A percentile compares a stretch with the other conserved stretches of the same genome.
Evolutionary conservation across 1,140 invertebrate genomes (phyloP).

Genomic region (Zeugodacus cucurbitae): DNA sequence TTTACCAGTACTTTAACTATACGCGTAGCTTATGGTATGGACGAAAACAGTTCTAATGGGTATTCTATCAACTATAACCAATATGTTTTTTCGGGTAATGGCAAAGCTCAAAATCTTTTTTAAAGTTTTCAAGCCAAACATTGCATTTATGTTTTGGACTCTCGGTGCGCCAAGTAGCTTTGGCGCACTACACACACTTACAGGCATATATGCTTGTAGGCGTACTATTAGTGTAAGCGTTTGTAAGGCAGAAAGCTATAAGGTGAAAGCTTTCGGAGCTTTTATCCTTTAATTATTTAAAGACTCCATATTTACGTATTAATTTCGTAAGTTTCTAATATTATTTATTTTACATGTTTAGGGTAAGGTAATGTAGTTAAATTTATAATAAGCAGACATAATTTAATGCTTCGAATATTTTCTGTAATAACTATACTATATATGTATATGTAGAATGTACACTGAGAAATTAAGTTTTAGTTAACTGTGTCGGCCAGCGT

Average conservation of each 20-base stretch:
- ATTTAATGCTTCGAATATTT: no score
- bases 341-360: slow-evolving; percentile 8
- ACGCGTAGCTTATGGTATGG: background rate
- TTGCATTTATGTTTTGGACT: slow-evolving; percentile 11
- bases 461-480: background rate
- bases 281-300: background rate
- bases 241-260: background rate
- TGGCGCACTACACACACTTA: background rate
- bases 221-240: background rate
- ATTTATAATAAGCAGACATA: background rate
- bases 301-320: slow-evolving; percentile 22
- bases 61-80: background rate
- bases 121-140: background rate
- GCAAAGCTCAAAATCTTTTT: background rate
- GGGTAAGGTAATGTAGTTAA: background rate
- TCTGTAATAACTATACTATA: background rate
- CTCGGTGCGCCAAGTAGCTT: background rate
- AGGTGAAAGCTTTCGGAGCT: background rate
- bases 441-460: background rate
- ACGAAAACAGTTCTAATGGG: background rate
- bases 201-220: background rate
- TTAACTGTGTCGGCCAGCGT: background rate
- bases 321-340: background rate
- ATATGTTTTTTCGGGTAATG: background rate
- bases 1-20: background rate